Evolutionary conservation across 2,113 vertebrate genomes (phyloP).

Genomic region (Pristiophorus japonicus): DNA sequence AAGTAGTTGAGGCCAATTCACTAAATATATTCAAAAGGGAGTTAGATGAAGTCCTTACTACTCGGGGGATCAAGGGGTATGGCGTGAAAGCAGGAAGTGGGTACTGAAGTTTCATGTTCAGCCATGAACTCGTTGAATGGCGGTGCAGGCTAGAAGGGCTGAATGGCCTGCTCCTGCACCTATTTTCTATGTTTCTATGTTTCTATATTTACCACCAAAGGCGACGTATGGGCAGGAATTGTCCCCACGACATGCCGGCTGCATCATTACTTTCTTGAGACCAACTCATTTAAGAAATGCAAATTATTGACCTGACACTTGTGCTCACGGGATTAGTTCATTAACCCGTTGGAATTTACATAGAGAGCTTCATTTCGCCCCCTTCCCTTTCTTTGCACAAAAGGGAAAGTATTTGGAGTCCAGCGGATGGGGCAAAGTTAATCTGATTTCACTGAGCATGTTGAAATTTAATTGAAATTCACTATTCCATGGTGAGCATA

Average conservation of each 20-base stretch:
- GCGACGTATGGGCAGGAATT: background rate
- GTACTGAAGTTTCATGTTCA: no score
- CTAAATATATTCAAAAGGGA: no score
- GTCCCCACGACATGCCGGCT: background rate
- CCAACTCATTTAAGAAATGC: background rate
- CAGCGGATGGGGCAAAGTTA: conserved; percentile 58
- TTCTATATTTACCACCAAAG: no score
- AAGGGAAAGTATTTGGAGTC: conserved; percentile 61
- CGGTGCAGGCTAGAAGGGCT: no score
- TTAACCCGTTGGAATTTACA: conserved; percentile 6
- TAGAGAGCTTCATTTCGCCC: conserved; percentile 58
- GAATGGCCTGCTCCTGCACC: no score
- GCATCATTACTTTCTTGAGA: background rate
- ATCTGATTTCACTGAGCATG: conserved; percentile 71
- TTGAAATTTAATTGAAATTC: conserved; percentile 73
- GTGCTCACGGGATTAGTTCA: background rate
- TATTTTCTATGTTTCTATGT: no score
- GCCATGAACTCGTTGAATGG: no score
- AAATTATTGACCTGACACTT: background rate
- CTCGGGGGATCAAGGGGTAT: no score
- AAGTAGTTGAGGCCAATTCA: no score
- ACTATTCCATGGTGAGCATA: conserved; percentile 68
- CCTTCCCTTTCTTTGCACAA: conserved; percentile 63
- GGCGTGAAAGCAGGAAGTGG: no score
- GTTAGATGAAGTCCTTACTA: no score